Base-by-base conservation (phyloP, 2,113 vertebrate species). In the Hyaena hyaena region DNA sequence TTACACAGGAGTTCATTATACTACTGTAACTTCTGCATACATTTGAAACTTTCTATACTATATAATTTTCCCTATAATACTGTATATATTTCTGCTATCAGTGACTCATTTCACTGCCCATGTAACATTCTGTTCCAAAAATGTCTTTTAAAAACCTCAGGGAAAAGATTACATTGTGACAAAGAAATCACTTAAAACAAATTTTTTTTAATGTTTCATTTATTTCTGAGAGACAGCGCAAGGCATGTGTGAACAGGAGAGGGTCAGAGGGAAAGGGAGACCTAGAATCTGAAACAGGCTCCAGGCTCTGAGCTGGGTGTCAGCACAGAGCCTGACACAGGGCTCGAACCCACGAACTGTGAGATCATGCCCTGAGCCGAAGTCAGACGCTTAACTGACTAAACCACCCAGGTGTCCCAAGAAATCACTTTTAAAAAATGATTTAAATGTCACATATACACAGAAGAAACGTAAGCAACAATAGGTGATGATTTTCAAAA, bases 171-270 rank as follows among this genome's bases (percentile, higher is more conserved):
- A 10, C 35, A 92, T 55, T 7, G 24, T 66, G 43, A 95, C 50
- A 94, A 93, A 86, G 23, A 82, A 82, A 66, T 81, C 15, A 88
- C 48, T 88, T 77, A 69, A 43, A 48, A 68, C 77, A 88, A 86
- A 55, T 48, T 39, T 39, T 39, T 39, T 39, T 39, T 39, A 39
- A 39, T 39, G 39, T 39, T 39, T 39, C 39, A 39, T 39, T 39
- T 39, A 39, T 39, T 39, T 39, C 39, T 39, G 39, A 39, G 39
- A 39, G 39, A 39, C 3, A 39, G 39, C 3, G 39, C 39, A 39
- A 39, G 39, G 39, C 39, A 39, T 39, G 39, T 39, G 39, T 39
- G 39, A 39, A 39, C 39, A 39, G 39, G 39, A 3, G 39, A 39
- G 39, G 39, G 39, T 39, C 39, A 39, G 39, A 39, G 39, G 4